Conservation (phyloP, 1,140 invertebrate species). For the Atta cephalotes region DNA sequence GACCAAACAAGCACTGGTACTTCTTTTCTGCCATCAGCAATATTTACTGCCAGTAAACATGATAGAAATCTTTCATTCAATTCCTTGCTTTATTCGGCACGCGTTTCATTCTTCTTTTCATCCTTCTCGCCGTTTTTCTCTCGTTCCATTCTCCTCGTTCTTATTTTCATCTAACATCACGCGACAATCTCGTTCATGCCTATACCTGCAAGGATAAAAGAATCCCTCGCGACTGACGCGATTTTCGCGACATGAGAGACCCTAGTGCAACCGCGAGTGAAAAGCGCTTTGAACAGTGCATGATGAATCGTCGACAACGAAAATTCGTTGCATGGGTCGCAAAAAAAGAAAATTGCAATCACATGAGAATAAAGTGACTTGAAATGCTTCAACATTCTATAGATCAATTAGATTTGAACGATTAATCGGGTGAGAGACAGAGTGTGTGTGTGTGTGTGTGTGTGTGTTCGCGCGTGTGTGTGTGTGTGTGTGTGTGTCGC, state of each 20-base stretch:
- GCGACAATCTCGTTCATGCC: slow-evolving; percentile 37
- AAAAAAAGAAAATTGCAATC: slow-evolving; percentile 48
- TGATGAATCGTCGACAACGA: slow-evolving; percentile 42
- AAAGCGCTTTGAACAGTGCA: slow-evolving; percentile 39
- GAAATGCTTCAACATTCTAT: slow-evolving; percentile 32
- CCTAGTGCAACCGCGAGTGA: slow-evolving; percentile 44
- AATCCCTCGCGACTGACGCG: slow-evolving; percentile 40
- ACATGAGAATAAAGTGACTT: slow-evolving; percentile 22
- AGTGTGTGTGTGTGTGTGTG: no score
- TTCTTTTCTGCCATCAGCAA: slow-evolving; percentile 64
- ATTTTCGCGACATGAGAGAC: slow-evolving; percentile 51
- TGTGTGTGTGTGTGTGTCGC: no score
- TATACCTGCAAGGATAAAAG: slow-evolving; percentile 30
- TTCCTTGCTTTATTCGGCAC: not conserved
- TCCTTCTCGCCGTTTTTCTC: not conserved
- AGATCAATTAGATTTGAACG: slow-evolving; percentile 6
- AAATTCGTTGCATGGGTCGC: slow-evolving; percentile 22
- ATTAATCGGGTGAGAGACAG: not conserved
- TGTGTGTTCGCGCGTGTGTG: no score
- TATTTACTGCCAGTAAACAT: slow-evolving; percentile 76
- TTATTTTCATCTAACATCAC: slow-evolving; percentile 57
- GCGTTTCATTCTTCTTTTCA: slow-evolving; percentile 50
- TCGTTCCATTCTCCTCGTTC: slow-evolving; percentile 27
- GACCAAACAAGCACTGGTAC: slow-evolving; percentile 62
- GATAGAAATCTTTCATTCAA: slow-evolving; percentile 72